phyloP scores from a whole-genome alignment of 2,888 invertebrate genomes.

The Linyphia triangularis region DNA sequence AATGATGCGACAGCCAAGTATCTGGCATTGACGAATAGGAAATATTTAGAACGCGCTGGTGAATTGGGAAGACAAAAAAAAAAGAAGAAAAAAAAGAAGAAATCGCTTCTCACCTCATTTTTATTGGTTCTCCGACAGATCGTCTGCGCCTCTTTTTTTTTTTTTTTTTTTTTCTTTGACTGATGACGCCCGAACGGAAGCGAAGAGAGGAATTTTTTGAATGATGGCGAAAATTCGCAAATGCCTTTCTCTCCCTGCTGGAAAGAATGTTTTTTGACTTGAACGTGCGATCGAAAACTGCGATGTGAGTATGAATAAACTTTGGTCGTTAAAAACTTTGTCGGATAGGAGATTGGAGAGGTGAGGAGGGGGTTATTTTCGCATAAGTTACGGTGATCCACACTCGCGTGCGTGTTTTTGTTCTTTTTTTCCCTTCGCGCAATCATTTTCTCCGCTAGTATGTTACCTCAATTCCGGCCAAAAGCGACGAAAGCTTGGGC shows the following conservation, averaged over 20 bases:
- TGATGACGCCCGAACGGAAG: conserved; percentile 69
- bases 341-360: conserved; percentile 11
- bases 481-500: neutral
- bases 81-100: conserved; percentile 68
- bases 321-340: conserved; percentile 75
- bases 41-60: conserved; percentile 75
- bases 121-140: conserved; percentile 75
- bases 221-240: conserved; percentile 74
- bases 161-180: conserved; percentile 56
- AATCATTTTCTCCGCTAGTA: conserved; percentile 44
- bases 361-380: conserved; percentile 69
- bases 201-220: conserved; percentile 68
- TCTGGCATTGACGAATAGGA: conserved; percentile 75
- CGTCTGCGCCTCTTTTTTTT: conserved; percentile 68
- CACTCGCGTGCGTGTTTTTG: conserved; percentile 56
- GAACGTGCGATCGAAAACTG: conserved; percentile 66
- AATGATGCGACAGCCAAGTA: conserved; percentile 56
- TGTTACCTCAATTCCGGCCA: neutral
- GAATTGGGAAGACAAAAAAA: conserved; percentile 63
- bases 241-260: conserved; percentile 48
- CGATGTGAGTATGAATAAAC: conserved; percentile 70
- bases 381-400: conserved; percentile 70
- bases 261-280: conserved; percentile 60
- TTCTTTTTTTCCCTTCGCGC: conserved; percentile 39
- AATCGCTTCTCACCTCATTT: conserved; percentile 47